Percentiles rank a stretch among this genome's conserved stretches.
Evolutionary conservation across 2,113 vertebrate species (phyloP).

Genomic region (Petrocephalus zakoni): DNA sequence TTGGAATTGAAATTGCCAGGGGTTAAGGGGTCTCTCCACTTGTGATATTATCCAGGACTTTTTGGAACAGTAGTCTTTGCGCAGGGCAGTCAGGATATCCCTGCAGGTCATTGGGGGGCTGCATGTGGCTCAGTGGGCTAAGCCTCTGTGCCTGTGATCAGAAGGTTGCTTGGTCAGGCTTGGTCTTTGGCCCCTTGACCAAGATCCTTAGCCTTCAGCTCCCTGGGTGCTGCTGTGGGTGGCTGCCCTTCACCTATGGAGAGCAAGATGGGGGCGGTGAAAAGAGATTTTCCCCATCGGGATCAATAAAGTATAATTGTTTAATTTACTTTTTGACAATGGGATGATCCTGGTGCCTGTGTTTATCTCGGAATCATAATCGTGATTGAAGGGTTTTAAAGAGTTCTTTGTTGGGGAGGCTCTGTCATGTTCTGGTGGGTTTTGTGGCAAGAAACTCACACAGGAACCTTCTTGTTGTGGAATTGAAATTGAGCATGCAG

Average conservation of each 20-base stretch:
- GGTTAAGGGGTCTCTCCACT: not conserved
- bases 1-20: not conserved
- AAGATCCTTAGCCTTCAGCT: no score
- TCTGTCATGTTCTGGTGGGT: not conserved
- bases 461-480: not conserved
- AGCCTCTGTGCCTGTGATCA: no score
- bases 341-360: not conserved
- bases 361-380: not conserved
- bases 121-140: no score
- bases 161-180: no score
- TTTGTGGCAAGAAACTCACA: not conserved
- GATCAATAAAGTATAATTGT: no score
- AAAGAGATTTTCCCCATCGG: no score
- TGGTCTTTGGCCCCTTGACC: no score
- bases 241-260: no score
- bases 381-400: not conserved
- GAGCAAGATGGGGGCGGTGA: no score
- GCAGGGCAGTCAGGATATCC: not conserved
- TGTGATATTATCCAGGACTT: not conserved
- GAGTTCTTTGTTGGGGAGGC: not conserved
- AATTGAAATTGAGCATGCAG: not conserved
- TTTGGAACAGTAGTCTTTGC: not conserved
- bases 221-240: no score
- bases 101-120: not conserved
- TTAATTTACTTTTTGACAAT: not conserved